A percentile compares a stretch with the other conserved stretches of the same genome.
These are phyloP conservation scores for Helicoverpa assulta DNA, from an alignment of 2,888 invertebrate genomes.

Conservation along the genomic window DNA sequence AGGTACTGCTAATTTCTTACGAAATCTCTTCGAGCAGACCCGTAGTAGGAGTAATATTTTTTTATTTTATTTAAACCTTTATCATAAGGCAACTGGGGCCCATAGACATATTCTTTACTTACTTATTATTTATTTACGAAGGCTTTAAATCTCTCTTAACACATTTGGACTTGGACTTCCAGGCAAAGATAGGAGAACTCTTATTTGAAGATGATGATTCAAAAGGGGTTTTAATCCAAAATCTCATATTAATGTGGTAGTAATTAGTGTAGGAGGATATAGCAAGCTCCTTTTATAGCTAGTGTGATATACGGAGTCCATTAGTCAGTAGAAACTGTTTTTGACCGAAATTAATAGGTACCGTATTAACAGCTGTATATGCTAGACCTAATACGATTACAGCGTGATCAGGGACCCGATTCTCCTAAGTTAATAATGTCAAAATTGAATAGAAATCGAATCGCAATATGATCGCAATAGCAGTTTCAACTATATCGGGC, in stretches of 20 bases:
- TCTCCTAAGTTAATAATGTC: too few relatives aligned
- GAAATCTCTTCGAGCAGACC: too few relatives aligned
- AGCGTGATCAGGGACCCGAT: too few relatives aligned
- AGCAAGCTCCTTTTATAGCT: slow-evolving; percentile 26
- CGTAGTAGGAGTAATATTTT: too few relatives aligned
- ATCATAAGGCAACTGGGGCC: too few relatives aligned
- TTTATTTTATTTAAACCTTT: too few relatives aligned
- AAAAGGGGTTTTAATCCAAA: slow-evolving; percentile 44
- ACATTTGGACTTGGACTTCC: not conserved
- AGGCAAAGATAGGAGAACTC: slow-evolving; percentile 21
- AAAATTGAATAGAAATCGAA: too few relatives aligned
- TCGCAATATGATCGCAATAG: too few relatives aligned
- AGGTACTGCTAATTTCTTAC: too few relatives aligned
- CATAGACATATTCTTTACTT: too few relatives aligned
- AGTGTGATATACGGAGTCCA: slow-evolving; percentile 43
- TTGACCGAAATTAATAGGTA: slow-evolving; percentile 32
- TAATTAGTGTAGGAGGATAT: slow-evolving; percentile 43
- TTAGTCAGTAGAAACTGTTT: slow-evolving; percentile 2
- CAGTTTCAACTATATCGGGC: too few relatives aligned
- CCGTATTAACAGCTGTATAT: slow-evolving; percentile 32
- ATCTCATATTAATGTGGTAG: slow-evolving; percentile 12
- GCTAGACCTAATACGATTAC: not conserved
- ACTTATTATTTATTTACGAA: too few relatives aligned
- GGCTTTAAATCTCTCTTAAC: not conserved
- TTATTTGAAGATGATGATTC: slow-evolving; percentile 37